Evolutionary conservation across 2,797 vertebrate species (phyloP), one percentile per base, ranked within the genome.

Genomic region (Neostethus bicornis): DNA sequence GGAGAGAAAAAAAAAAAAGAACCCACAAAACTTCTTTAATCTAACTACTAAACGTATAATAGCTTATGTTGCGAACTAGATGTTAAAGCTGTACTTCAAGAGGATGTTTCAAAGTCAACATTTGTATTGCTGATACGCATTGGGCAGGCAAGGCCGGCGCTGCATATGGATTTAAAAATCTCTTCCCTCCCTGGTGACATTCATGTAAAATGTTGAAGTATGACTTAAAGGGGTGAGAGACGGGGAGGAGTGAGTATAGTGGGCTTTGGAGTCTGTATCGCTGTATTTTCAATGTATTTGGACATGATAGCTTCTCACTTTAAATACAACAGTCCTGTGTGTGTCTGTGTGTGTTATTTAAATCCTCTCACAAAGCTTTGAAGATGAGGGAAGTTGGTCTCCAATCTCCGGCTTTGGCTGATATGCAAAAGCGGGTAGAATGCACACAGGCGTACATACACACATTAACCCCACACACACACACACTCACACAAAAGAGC

Each of bases 351-450:
- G 26, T 16, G 51, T 41, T 58, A 52, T 80, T 74, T 66, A 83
- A 87, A 87, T 87, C 77, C 84, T 49, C 32, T 51, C 58, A 73
- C 74, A 84, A 85, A 86, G 85, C 80, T 79, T 68, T 77, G 73
- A 82, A 83, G 81, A 85, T 66, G 80, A 82, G 66, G 52, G 70
- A 79, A 78, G 80, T 77, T 78, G 68, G 64, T 77, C 77, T 70
- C 54, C 72, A 77, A 89, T 86, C 82, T 80, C 61, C 65, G 61
- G 79, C 79, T 79, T 60, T 74, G 62, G 81, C 68, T 76, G 75
- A 88, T 84, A 84, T 79, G 79, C 74, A 83, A 81, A 87, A 50
- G 21, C 67, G 57, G 31, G 56, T 45, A 77, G 48, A 70, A 79
- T 55, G 73, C 78, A 75, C 77, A 72, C 69, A 62, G 70, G 69